Evolutionary conservation across 1,140 invertebrate genomes (phyloP).

Genomic region (Halyomorpha halys): DNA sequence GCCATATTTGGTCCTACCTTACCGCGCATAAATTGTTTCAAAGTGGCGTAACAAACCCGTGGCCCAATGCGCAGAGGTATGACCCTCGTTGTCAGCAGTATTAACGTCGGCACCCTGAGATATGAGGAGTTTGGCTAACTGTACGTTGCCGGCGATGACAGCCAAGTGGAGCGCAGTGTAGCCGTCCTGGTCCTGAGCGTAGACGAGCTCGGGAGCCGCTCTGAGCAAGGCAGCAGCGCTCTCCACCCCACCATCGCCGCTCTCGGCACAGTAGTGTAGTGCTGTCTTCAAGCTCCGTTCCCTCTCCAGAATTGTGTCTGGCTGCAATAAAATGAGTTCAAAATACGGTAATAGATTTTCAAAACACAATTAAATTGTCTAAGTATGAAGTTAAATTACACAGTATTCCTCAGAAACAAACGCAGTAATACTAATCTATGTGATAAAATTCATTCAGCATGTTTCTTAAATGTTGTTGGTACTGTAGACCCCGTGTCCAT

Average conservation of each 20-base stretch:
- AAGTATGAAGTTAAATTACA: too few species aligned
- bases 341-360: too few species aligned
- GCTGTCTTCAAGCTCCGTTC: slow-evolving; percentile 78
- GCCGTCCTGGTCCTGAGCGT: slow-evolving; percentile 79
- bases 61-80: slow-evolving; percentile 97
- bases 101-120: slow-evolving; percentile 77
- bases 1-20: too few species aligned
- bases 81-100: slow-evolving; percentile 81
- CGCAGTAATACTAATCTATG: too few species aligned
- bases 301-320: slow-evolving; percentile 47
- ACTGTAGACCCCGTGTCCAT: too few species aligned
- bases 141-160: slow-evolving; percentile 79
- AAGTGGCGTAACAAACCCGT: slow-evolving; percentile 54
- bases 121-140: slow-evolving; percentile 67
- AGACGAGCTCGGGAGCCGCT: slow-evolving; percentile 65
- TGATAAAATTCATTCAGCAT: too few species aligned
- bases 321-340: slow-evolving; percentile 37
- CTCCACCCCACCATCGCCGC: slow-evolving; percentile 46
- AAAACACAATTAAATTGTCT: too few species aligned
- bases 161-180: slow-evolving; percentile 87
- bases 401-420: too few species aligned
- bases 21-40: too few species aligned
- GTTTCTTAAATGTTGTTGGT: too few species aligned
- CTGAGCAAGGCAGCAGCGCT: slow-evolving; percentile 61
- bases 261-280: slow-evolving; percentile 81